A percentile compares a stretch with the other conserved stretches of the same genome.
Evolutionary conservation across 2,113 vertebrate species (phyloP).

Genomic region (Solenodon paradoxus): DNA sequence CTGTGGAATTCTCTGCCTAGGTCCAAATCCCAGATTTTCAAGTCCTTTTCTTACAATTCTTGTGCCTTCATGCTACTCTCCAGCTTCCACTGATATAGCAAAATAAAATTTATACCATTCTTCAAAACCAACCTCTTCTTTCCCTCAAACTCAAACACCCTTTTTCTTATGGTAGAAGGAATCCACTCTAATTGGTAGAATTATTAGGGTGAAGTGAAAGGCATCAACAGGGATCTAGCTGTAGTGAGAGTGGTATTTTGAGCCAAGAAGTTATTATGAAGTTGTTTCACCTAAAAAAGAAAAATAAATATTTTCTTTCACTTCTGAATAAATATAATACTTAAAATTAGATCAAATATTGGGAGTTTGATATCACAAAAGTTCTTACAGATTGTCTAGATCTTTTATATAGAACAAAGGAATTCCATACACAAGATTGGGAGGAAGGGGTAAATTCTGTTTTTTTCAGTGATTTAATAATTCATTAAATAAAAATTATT

Average conservation of each 20-base stretch:
- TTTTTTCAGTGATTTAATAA: constrained; percentile 1
- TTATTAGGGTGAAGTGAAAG: background rate
- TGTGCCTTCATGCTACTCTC: background rate
- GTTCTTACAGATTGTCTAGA: background rate
- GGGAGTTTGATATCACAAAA: background rate
- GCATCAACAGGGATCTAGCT: background rate
- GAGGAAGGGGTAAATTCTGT: background rate
- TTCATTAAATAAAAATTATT: background rate
- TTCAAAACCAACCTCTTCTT: background rate
- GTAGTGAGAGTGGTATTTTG: background rate
- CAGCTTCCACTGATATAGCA: background rate
- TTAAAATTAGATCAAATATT: background rate
- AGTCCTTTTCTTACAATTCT: background rate
- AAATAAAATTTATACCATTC: background rate
- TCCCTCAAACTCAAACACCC: background rate
- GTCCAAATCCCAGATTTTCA: background rate
- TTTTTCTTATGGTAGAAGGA: background rate
- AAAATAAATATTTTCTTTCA: background rate
- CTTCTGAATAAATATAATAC: background rate
- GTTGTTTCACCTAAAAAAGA: background rate
- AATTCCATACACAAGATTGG: background rate
- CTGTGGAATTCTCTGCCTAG: background rate
- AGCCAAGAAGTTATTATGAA: background rate
- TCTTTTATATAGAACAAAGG: background rate
- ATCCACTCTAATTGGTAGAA: background rate